Evolutionary conservation across 2,113 vertebrate genomes (phyloP), one percentile per base, ranked within the genome.

Genomic region (Oostethus manadensis): DNA sequence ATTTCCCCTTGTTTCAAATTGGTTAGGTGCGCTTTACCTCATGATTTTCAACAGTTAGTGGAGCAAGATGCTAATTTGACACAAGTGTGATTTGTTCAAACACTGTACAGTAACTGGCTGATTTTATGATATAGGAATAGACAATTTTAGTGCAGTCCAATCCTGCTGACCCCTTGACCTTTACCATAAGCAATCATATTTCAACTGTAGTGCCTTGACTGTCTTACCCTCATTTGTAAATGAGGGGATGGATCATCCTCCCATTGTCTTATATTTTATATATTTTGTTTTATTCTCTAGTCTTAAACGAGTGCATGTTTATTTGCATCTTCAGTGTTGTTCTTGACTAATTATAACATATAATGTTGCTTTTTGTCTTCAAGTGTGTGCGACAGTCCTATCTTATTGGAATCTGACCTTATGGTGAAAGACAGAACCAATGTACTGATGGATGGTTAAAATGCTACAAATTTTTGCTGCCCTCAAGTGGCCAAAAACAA

Each of bases 151-250:
- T 33, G 35, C 46, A 62, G n/a, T 72, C 33, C 29, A 70, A 63
- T 45, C 68, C 56, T 63, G 56, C 83, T 73, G 76, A 85, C 76
- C 82, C 81, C 81, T 84, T 76, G 74, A 4, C 29, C 29, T 33
- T n/a, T n/a, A 8, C 76, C 72, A 76, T 82, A 80, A 83, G 82
- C 77, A 81, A 82, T 74, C 55, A 51, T 73, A 81, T 78, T 84
- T 83, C 80, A 86, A 79, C 78, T 84, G 74, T 35, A 60, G 82
- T 84, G 86, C 84, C 84, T 84, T 87, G 60, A 77, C 66, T 43
- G 16, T 70, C 64, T 47, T 54, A 10, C 1, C 51, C 47, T 68
- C 42, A 18, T 42, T 64, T 62, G 63, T 33, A 49, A 58, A 58
- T 57, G 22, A 61, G 40, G 40, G 5, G 10, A 51, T 33, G 22